Percentiles rank a stretch among this genome's conserved stretches.
Evolutionary conservation across 2,113 vertebrate genomes (phyloP).

Genomic region (Podarcis raffonei): DNA sequence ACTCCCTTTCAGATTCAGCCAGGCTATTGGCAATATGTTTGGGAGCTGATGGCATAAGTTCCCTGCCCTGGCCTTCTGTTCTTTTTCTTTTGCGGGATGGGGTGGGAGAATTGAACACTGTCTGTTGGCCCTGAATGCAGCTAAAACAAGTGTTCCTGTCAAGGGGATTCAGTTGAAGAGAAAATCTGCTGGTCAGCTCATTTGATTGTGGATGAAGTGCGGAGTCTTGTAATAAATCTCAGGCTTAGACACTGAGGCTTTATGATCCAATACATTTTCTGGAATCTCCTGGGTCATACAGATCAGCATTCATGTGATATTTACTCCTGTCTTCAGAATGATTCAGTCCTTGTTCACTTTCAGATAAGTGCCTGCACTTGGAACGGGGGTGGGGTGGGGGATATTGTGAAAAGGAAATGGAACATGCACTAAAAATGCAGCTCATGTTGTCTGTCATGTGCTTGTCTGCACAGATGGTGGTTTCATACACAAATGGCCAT

Average conservation of each 20-base stretch:
- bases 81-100: not conserved
- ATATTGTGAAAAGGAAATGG: not conserved
- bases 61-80: not conserved
- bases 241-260: not conserved
- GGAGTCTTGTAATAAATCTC: constrained; percentile 21
- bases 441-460: not conserved
- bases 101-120: no score
- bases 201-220: constrained; percentile 33
- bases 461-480: not conserved
- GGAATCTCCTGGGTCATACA: not conserved
- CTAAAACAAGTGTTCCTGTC: not conserved
- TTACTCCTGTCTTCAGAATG: not conserved
- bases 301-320: not conserved
- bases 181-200: constrained; percentile 26
- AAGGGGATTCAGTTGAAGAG: not conserved
- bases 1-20: not conserved
- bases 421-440: not conserved
- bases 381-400: not conserved
- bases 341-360: constrained; percentile 17
- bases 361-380: not conserved
- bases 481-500: not conserved
- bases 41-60: no score
- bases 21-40: not conserved
- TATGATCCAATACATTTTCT: not conserved
- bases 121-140: not conserved